A percentile compares a stretch with the other conserved stretches of the same genome.
Evolutionary conservation across 1,140 invertebrate species (phyloP).

Genomic region (Cecropterus lyciades): DNA sequence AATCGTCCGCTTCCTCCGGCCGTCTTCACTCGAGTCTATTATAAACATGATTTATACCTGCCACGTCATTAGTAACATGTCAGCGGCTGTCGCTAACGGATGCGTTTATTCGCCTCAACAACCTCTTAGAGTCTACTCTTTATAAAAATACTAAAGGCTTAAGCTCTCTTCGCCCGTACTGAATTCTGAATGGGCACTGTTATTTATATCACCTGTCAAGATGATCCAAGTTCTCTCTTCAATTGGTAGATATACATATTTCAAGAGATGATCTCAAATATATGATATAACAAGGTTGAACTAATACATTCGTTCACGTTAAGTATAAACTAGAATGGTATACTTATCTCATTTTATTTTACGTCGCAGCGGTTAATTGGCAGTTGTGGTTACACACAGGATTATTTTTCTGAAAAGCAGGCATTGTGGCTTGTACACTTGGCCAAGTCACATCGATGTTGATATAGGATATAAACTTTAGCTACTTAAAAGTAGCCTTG

Average conservation of each 20-base stretch:
- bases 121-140: conserved; percentile 47
- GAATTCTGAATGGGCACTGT: not conserved
- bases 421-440: not conserved
- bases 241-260: no score
- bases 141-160: conserved; percentile 11
- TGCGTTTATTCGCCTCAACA: conserved; percentile 68
- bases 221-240: not conserved
- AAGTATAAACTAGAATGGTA: not conserved
- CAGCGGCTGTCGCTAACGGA: conserved; percentile 68
- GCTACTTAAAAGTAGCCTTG: not conserved
- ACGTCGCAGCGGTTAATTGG: conserved; percentile 3
- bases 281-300: not conserved
- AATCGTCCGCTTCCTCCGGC: conserved; percentile 78
- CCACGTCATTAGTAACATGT: conserved; percentile 74
- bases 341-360: not conserved
- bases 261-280: no score
- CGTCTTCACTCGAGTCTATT: conserved; percentile 60
- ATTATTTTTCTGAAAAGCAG: conserved; percentile 1
- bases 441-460: not conserved
- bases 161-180: not conserved
- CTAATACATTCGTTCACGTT: not conserved
- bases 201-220: conserved; percentile 1
- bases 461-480: not conserved
- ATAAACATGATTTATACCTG: conserved; percentile 82
- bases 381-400: conserved; percentile 17